Conservation (phyloP, 2,888 invertebrate species). For the Limenitis arthemis region DNA sequence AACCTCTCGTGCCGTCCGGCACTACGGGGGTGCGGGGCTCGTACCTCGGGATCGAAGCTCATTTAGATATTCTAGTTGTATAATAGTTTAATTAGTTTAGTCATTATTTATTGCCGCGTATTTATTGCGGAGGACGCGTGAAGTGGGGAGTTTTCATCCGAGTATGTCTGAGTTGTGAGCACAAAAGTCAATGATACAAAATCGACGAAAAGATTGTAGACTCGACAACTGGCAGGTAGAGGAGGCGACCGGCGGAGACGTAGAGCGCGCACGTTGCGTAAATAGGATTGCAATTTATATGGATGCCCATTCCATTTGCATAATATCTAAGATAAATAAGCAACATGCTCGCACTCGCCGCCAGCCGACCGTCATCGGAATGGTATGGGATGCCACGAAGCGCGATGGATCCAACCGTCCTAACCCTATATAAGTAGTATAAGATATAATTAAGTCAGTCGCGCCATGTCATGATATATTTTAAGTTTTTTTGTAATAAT, state of each 20-base stretch:
- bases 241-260: conserved; percentile 23
- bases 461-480: conserved; percentile 61
- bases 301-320: conserved; percentile 19
- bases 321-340: conserved; percentile 14
- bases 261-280: conserved; percentile 25
- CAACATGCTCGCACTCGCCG: background rate
- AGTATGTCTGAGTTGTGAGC: conserved; percentile 66
- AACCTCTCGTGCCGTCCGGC: too few relatives aligned
- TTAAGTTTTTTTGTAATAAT: conserved; percentile 39
- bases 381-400: conserved; percentile 28
- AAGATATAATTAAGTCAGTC: conserved; percentile 61
- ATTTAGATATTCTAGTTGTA: too few relatives aligned
- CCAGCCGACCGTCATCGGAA: conserved; percentile 19
- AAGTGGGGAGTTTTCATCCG: conserved; percentile 56
- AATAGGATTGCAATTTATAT: conserved; percentile 21
- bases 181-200: conserved; percentile 59
- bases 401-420: conserved; percentile 38
- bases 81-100: conserved; percentile 43
- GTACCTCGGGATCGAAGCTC: too few relatives aligned
- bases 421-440: conserved; percentile 34
- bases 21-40: too few relatives aligned
- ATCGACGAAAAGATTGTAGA: conserved; percentile 60
- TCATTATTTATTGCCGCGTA: conserved; percentile 47
- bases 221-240: conserved; percentile 34
- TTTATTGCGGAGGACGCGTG: conserved; percentile 52